Evolutionary conservation across 2,797 vertebrate genomes (phyloP).

Genomic region (Megaceryle alcyon): DNA sequence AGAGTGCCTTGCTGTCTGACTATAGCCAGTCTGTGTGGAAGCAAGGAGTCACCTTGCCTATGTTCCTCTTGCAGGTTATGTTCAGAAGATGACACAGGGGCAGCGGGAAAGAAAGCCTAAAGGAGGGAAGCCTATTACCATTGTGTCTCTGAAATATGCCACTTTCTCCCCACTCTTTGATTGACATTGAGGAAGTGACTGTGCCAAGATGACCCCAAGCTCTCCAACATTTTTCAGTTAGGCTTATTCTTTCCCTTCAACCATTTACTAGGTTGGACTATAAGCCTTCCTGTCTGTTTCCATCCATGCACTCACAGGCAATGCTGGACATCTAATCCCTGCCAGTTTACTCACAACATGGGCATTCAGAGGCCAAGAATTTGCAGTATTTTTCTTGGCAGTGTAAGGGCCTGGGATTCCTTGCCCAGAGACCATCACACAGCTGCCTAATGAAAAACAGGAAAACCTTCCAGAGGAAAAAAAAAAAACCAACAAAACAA

Average conservation of each 20-base stretch:
- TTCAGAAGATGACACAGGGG: neutral
- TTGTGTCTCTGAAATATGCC: accelerated
- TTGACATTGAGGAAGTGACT: neutral
- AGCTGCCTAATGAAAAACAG: conserved; percentile 26
- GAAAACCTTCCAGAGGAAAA: neutral
- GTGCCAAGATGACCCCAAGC: neutral
- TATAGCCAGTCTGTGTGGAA: neutral
- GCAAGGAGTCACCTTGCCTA: neutral
- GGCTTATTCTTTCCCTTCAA: neutral
- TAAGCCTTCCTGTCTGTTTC: neutral
- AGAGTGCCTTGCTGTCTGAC: neutral
- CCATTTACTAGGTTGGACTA: neutral
- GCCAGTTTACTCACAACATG: conserved; percentile 19
- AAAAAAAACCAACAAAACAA: neutral
- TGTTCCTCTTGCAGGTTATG: neutral
- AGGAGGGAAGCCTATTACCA: neutral
- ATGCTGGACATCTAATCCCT: neutral
- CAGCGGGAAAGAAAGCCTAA: neutral
- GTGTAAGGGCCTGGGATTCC: neutral
- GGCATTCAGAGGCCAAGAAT: conserved; percentile 22
- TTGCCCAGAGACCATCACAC: neutral
- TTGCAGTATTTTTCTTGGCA: neutral
- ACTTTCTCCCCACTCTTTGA: neutral
- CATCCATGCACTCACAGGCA: neutral
- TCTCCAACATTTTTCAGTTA: neutral